phyloP scores from a whole-genome alignment of 2,797 vertebrate species.

The Threskiornis aethiopicus region DNA sequence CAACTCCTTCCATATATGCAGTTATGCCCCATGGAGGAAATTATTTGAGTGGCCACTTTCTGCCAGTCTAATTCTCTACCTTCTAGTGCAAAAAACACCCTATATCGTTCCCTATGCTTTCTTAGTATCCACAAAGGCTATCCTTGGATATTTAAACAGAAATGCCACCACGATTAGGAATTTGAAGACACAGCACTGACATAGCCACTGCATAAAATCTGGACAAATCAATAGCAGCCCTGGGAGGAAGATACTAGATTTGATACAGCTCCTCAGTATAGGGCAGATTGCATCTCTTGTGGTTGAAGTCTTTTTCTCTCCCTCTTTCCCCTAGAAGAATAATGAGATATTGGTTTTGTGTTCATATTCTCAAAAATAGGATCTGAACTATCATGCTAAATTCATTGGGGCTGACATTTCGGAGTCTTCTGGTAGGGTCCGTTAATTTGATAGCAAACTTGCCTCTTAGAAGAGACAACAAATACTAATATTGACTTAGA shows the following conservation, averaged over 20 bases:
- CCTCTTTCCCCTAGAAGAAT: background rate
- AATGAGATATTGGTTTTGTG: background rate
- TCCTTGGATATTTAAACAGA: background rate
- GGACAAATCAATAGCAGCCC: background rate
- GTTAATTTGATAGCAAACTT: background rate
- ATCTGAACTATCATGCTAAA: background rate
- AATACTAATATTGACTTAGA: background rate
- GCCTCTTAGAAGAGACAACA: background rate
- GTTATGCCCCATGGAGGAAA: background rate
- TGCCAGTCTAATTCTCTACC: background rate
- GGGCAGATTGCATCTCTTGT: background rate
- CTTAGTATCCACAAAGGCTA: background rate
- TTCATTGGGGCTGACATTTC: background rate
- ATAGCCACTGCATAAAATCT: background rate
- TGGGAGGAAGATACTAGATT: background rate
- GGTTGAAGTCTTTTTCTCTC: background rate
- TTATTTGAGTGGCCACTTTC: background rate
- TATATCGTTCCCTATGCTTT: background rate
- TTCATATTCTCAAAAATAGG: background rate
- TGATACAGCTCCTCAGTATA: background rate
- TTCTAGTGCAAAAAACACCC: background rate
- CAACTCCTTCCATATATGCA: background rate
- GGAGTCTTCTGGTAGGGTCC: background rate
- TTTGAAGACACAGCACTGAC: background rate
- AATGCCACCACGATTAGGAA: background rate